Evolutionary conservation across 2,888 invertebrate species (phyloP).

Genomic region (Ctenicera cuprea): DNA sequence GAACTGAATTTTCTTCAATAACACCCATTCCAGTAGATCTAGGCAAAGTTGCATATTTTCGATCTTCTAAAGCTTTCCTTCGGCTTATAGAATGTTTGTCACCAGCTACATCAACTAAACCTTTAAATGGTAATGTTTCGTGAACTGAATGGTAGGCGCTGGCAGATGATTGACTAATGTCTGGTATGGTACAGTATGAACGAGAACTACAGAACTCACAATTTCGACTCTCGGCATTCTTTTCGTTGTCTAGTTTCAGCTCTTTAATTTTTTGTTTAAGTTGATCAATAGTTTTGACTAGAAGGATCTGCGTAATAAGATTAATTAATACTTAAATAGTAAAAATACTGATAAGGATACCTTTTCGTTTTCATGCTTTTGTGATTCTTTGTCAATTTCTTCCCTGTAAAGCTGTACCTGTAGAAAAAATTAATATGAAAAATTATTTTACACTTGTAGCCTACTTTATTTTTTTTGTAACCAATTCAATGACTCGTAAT

Average conservation of each 20-base stretch:
- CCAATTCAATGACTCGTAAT: too few species aligned
- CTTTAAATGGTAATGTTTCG: background rate
- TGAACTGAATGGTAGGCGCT: background rate
- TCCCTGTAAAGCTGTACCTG: constrained; percentile 79
- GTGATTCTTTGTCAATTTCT: constrained; percentile 78
- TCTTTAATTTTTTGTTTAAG: constrained; percentile 25
- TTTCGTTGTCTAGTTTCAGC: background rate
- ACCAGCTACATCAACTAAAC: background rate
- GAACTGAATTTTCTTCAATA: constrained; percentile 62
- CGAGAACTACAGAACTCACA: background rate
- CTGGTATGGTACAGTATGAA: background rate
- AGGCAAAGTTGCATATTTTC: constrained; percentile 47
- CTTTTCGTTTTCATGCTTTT: constrained; percentile 63
- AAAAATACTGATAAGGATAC: background rate
- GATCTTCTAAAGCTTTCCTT: constrained; percentile 45
- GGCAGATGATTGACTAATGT: background rate
- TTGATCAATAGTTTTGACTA: constrained; percentile 46
- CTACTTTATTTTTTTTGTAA: too few species aligned
- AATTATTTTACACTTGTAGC: background rate
- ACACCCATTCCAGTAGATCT: constrained; percentile 42
- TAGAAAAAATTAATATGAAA: constrained; percentile 57
- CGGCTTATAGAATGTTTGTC: constrained; percentile 1
- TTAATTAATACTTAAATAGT: background rate
- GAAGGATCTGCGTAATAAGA: constrained; percentile 11
- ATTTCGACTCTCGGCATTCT: background rate